Base-by-base conservation (phyloP, 2,888 invertebrate species). In the Tetranychus truncatus region DNA sequence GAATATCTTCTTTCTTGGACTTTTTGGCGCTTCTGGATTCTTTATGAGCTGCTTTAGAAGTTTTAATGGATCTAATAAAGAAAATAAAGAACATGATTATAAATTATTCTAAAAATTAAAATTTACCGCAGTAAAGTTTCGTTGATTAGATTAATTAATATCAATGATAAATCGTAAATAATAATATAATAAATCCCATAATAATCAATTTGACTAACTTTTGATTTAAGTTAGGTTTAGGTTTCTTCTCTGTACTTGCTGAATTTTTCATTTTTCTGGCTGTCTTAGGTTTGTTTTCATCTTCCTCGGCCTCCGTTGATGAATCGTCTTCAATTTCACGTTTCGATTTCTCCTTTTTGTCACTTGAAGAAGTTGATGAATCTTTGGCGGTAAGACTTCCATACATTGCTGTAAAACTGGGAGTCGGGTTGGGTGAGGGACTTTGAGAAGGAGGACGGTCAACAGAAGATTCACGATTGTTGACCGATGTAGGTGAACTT, bases 341-440 rank as follows among this genome's bases (percentile, higher is more conserved):
- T 55, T 55, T 55, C 9, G 55, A 6, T 55, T 55, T 55, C 55
- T 55, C 55, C 15, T 55, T 55, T 15, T 55, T 55, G 9, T 55
- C 55, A 55, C 55, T 15, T 55, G 55, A 55, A 55, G 55, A 55
- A 1, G 55, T 55, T 55, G 55, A 55, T 9, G 55, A 15, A 15
- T 69, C 69, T 69, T 69, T 69, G 69, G 69, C 69, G 11, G 69
- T 69, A 24, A 69, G 69, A 24, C 20, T 69, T 45, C 72, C 72
- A 44, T 72, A 72, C 72, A 72, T 72, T 9, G 72, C 34, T 45
- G 72, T 45, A 18, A 72, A 72, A 72, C 20, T 45, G 11, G 72
- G 72, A 9, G 72, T 72, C 15, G 72, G 45, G 45, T 72, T 72
- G 9, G 72, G 72, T 15, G 72, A 72, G 6, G 72, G 11, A 69